Base-by-base conservation (phyloP, 2,888 invertebrate genomes). In the Calliscelio sp. region DNA sequence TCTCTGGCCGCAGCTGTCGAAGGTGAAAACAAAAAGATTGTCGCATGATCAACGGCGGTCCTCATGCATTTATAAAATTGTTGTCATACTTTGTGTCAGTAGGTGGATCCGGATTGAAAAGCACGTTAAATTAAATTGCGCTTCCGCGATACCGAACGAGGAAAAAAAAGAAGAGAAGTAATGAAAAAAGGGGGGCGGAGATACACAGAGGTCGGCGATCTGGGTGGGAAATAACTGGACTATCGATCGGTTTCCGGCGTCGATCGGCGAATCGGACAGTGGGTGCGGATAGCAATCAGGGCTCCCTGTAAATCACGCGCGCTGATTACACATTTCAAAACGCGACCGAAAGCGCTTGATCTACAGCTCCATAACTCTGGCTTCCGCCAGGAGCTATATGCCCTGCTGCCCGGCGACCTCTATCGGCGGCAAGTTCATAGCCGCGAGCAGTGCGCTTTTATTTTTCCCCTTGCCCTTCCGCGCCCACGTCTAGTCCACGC, bases 261-360 rank as follows among this genome's bases (percentile, higher is more conserved):
- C 66, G 83, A 86, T 84, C 85, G 85, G 65, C 59, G 77, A 77
- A 63, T 74, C 79, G 83, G 78, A 79, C 77, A 77, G 80, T 75
- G 73, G 86, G 85, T 85, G 86, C 78, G 88, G 90, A 91, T 90
- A 87, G 89, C 89, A 91, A 91, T 91, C 90, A 88, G 89, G 84
- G 86, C 87, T 81, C 85, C 85, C 88, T 86, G 90, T 91, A 92
- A 92, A 92, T 92, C 92, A 91, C 89, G 84, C 78, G 59, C 88
- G 89, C 90, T 92, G 91, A 92, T 92, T 92, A 91, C 91, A 90
- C 91, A 92, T 92, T 91, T 91, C 90, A 90, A 91, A 92, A 91
- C 87, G 90, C 89, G 88, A 84, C 88, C 90, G 90, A 90, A 89
- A 89, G 88, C 89, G 89, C 85, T 89, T 91, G 91, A 91, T 91